Evolutionary conservation across 2,797 vertebrate genomes (phyloP).

Genomic region (Lophotriccus pileatus): DNA sequence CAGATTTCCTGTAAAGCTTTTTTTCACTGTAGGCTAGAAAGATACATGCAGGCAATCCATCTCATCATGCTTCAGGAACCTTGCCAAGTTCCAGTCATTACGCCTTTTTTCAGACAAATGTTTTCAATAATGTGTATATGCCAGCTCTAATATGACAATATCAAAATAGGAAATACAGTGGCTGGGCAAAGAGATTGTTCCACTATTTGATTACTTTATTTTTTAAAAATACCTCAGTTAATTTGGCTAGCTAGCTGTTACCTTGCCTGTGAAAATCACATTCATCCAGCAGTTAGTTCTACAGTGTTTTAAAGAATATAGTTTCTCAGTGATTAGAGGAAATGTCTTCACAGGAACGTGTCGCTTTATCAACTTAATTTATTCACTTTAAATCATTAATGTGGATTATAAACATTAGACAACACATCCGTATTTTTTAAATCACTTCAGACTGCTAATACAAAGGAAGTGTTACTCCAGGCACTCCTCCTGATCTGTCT

Average conservation of each 20-base stretch:
- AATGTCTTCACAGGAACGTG: not conserved
- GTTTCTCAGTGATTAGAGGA: not conserved
- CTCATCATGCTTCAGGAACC: not conserved
- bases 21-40: not conserved
- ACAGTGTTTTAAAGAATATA: not conserved
- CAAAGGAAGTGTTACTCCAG: not conserved
- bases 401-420: not conserved
- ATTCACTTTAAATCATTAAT: not conserved
- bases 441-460: not conserved
- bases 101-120: not conserved
- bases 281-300: not conserved
- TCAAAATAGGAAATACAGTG: not conserved
- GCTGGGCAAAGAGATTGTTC: not conserved
- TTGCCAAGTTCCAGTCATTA: not conserved
- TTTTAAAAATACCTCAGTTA: not conserved
- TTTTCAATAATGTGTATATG: not conserved
- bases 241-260: not conserved
- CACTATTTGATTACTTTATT: not conserved
- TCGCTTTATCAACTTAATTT: not conserved
- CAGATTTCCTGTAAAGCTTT: not conserved
- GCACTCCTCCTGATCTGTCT: not conserved
- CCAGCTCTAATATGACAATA: not conserved
- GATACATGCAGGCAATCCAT: not conserved
- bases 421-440: not conserved
- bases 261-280: not conserved